A percentile compares a stretch with the other conserved stretches of the same genome.
Evolutionary conservation across 2,113 vertebrate species (phyloP).

Genomic region (Uropsilus gracilis): DNA sequence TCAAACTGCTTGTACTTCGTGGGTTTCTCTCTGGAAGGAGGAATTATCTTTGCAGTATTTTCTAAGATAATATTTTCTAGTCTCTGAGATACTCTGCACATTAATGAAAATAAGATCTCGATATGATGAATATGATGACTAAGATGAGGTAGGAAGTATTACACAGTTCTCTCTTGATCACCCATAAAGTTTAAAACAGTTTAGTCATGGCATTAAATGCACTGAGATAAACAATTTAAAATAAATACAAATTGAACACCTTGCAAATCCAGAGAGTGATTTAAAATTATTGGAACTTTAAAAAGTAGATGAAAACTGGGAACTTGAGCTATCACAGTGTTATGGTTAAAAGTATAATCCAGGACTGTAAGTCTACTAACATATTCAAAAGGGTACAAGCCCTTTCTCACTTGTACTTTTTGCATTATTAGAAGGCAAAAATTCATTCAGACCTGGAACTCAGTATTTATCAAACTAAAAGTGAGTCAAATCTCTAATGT

Average conservation of each 20-base stretch:
- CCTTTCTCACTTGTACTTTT: not conserved
- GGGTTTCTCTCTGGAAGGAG: not conserved
- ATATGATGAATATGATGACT: not conserved
- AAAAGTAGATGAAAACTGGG: constrained; percentile 18
- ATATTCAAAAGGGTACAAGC: not conserved
- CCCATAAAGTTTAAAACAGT: not conserved
- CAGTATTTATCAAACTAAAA: constrained; percentile 44
- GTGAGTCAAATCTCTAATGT: not conserved
- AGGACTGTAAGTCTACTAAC: not conserved
- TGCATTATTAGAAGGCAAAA: not conserved
- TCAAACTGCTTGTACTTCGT: not conserved
- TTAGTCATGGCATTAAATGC: not conserved
- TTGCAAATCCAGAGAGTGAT: not conserved
- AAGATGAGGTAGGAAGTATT: not conserved
- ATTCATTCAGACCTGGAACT: not conserved
- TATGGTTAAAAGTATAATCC: not conserved
- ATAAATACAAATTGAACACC: not conserved
- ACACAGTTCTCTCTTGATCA: not conserved
- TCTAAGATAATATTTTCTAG: not conserved
- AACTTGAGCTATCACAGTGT: not conserved
- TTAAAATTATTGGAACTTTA: not conserved
- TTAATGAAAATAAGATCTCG: constrained; percentile 31
- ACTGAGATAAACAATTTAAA: constrained; percentile 15
- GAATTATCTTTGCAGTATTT: constrained; percentile 42
- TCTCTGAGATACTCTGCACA: not conserved